Base-by-base conservation (phyloP, 2,888 invertebrate species). In the Melolontha melolontha region DNA sequence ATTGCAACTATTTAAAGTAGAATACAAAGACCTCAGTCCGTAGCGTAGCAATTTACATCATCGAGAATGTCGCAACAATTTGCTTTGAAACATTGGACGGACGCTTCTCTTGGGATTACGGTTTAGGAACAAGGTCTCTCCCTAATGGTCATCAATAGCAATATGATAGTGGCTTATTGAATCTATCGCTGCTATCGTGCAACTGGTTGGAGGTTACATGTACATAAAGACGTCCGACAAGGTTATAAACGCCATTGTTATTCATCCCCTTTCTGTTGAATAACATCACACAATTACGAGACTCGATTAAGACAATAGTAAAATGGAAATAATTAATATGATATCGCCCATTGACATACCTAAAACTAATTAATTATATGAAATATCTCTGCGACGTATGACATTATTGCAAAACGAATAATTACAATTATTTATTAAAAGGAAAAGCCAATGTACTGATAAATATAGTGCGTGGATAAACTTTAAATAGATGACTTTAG, bases 221-320 rank as follows among this genome's bases (percentile, higher is more conserved):
- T 57, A 57, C 27, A 57, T 62, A 62, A 62, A 62, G 59, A 44
- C 59, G 59, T 44, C 44, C 44, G 44, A 59, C 59, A 44, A 62
- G 59, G 47, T 47, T 44, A 62, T 62, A 62, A 62, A 62, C 47
- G 59, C 59, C 47, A 62, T 62, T 62, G 59, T 62, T 62, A 62
- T 47, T 62, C 59, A 47, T 47, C 47, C 59, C 59, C 42, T 16
- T 59, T 59, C 44, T 14, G 44, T 59, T 59, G 22, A 2, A 42
- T 59, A 44, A 59, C 27, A 27, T 16, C 29, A 34, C 34, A 34
- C 1, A 5, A 47, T 39, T 62, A 62, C 17, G 47, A 47, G 11
- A 16, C 47, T 16, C 34, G 59, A 29, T 11, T 34, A 7, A 47
- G 59, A 62, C 59, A 62, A 62, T 62, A 47, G 47, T n/a, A 34